Conservation (phyloP, 2,888 invertebrate species). For the Strigamia transsilvanica region DNA sequence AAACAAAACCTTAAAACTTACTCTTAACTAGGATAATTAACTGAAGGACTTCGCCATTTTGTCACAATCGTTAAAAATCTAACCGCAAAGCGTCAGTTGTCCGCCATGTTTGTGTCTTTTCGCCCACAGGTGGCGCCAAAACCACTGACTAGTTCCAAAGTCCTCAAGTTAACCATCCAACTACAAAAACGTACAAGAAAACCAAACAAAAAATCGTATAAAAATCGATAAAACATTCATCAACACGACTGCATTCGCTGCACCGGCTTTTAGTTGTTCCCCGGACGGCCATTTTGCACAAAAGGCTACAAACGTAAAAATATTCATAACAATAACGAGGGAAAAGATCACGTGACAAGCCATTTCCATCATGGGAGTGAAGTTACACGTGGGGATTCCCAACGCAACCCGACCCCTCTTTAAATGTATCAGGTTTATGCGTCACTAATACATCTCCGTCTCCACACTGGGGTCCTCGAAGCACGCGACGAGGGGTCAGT, state of each 20-base stretch:
- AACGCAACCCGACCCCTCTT: not conserved
- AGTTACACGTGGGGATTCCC: conserved; percentile 28
- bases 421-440: conserved; percentile 17
- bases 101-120: no score
- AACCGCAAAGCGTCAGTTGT: no score
- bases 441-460: conserved; percentile 25
- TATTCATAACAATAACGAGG: conserved; percentile 1
- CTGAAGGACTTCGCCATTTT: no score
- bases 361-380: conserved; percentile 23
- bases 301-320: not conserved
- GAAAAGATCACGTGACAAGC: conserved; percentile 22
- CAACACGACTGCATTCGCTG: not conserved
- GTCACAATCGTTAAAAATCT: no score
- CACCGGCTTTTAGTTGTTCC: not conserved
- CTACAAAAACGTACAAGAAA: no score
- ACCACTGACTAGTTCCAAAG: no score
- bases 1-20: not conserved
- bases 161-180: no score
- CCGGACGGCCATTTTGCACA: conserved; percentile 13
- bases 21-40: no score
- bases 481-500: not conserved
- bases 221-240: no score
- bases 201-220: no score
- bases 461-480: not conserved
- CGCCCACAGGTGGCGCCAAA: no score